Evolutionary conservation across 2,888 invertebrate genomes (phyloP), one percentile per base, ranked within the genome.

Genomic region (Calameuta idolon): DNA sequence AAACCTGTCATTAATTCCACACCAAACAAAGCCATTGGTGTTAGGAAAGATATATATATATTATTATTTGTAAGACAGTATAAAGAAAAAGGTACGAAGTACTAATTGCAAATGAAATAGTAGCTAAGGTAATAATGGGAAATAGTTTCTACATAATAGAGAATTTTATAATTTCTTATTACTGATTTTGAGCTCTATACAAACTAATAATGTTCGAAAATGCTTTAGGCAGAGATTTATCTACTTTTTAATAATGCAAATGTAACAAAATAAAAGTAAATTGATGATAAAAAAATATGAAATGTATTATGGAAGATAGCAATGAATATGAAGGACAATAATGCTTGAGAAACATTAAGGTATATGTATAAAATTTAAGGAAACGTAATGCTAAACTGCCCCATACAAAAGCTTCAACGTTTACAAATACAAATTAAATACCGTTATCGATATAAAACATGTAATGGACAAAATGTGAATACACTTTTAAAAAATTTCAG

Each of bases 1-100:
- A 89, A 85, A 89, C 90, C 90, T 91, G 85, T 91, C 85, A 80
- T 86, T 83, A 83, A 71, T 87, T 85, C 81, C 86, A 85, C 83
- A 87, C 80, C 83, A 88, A 88, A 84, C 86, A 81, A 86, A 84
- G n/a, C 23, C 34, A 34, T 74, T 71, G 4, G 31, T 71, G n/a
- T 71, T 33, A 71, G 31, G 34, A 34, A 34, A 71, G 23, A 71
- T 31, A 71, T 9, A 71, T 31, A 71, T 9, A 71, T 69, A 80
- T 55, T 75, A 74, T 74, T 79, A 31, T 78, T 79, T 71, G 55
- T 55, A 55, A 23, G 55, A 9, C 55, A 55, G 23, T 55, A 55
- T 55, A 55, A 23, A 55, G 23, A 55, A 55, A 55, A 5, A 23
- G 55, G 9, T 55, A 55, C 5, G 23, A 55, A 12, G 12, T 35